Evolutionary conservation across 2,888 invertebrate species (phyloP).

Genomic region (Ellobium chinense): DNA sequence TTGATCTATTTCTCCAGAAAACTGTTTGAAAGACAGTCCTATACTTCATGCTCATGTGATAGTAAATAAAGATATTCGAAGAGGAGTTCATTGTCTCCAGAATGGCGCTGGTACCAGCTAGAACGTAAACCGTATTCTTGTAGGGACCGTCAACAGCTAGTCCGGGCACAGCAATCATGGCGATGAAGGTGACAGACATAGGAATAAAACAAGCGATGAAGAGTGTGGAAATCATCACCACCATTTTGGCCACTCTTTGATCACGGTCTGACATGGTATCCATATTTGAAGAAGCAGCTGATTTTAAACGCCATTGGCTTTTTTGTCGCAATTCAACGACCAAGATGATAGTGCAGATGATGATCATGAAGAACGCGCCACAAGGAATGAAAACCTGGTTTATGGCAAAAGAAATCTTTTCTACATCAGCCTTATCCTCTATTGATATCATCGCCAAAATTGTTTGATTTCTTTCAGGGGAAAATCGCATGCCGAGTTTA

Average conservation of each 20-base stretch:
- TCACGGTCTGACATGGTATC: background rate
- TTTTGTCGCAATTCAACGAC: background rate
- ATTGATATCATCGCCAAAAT: background rate
- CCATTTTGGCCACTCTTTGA: background rate
- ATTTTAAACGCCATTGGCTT: background rate
- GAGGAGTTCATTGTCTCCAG: background rate
- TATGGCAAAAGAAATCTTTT: background rate
- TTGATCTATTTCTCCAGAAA: too few species aligned
- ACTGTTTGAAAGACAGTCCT: too few species aligned
- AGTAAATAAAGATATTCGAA: background rate
- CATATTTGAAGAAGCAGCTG: background rate
- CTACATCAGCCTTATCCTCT: background rate
- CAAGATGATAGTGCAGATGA: background rate
- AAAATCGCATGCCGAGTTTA: background rate
- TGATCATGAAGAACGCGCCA: background rate
- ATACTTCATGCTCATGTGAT: background rate
- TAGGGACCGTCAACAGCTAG: background rate
- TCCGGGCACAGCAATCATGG: background rate
- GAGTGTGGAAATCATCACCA: background rate
- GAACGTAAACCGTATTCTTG: background rate
- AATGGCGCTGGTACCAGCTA: background rate
- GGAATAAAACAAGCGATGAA: background rate
- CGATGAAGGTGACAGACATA: background rate
- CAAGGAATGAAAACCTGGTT: background rate
- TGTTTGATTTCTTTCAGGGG: background rate